Percentiles rank a stretch among this genome's conserved stretches.
These are phyloP conservation scores for Lepidotrigona ventralis DNA, from an alignment of 1,140 invertebrate genomes.

Conservation along the genomic window DNA sequence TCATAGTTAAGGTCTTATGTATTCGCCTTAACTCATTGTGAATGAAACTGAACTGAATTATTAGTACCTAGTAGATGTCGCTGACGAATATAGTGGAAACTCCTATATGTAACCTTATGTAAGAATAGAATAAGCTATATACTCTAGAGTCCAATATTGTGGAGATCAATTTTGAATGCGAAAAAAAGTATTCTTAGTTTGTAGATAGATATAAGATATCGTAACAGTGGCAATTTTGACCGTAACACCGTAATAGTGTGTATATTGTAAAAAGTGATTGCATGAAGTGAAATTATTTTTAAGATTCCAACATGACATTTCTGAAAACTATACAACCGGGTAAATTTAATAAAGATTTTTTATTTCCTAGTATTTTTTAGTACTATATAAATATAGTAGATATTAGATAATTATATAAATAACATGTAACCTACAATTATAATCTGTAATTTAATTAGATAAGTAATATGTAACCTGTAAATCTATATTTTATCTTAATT, in stretches of 20 bases:
- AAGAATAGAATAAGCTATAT: neutral
- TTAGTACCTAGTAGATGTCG: neutral
- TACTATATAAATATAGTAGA: no score
- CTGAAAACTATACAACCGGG: conserved; percentile 26
- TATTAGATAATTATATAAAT: neutral
- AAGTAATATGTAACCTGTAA: conserved; percentile 5
- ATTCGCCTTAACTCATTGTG: no score
- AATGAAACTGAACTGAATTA: neutral
- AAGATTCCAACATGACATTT: conserved; percentile 18
- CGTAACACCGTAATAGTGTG: neutral
- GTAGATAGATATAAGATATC: neutral
- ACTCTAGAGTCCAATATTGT: neutral
- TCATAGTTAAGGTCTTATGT: no score
- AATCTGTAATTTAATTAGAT: neutral
- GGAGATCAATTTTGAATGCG: neutral
- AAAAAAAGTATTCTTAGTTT: conserved; percentile 12
- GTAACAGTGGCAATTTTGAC: neutral
- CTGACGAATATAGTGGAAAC: neutral
- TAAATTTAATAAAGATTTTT: conserved; percentile 5
- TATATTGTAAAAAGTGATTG: neutral
- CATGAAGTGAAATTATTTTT: neutral
- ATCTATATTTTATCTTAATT: neutral
- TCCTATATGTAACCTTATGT: neutral
- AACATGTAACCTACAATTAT: conserved; percentile 12
- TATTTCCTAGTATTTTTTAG: neutral